A percentile compares a stretch with the other conserved stretches of the same genome.
Conservation (phyloP, 2,797 vertebrate species). For the Chrysocyon brachyurus region DNA sequence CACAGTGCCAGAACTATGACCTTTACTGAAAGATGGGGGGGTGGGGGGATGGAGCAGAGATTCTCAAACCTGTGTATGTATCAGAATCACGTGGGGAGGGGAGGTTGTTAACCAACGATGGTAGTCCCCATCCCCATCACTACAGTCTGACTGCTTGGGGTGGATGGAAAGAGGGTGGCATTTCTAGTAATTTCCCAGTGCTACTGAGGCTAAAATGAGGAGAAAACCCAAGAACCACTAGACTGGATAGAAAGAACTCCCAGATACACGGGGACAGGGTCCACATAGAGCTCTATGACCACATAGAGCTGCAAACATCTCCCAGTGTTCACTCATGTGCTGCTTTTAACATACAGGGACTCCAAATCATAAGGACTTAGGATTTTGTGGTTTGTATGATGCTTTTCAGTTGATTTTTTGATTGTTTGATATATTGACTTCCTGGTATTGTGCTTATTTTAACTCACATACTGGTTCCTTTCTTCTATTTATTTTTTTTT, state of each 20-base stretch:
- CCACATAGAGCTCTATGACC: not conserved
- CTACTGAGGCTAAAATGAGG: not conserved
- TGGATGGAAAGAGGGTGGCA: fast-evolving
- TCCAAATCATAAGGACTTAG: not conserved
- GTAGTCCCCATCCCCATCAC: too few species aligned
- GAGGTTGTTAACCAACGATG: not conserved
- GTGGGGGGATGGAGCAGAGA: not conserved
- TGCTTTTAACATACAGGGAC: not conserved
- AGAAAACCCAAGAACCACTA: not conserved
- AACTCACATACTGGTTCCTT: not conserved
- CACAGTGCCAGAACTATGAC: not conserved
- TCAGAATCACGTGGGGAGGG: not conserved
- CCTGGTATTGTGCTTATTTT: not conserved
- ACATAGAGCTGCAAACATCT: not conserved
- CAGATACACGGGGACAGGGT: not conserved
- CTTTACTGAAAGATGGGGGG: not conserved
- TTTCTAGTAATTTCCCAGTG: not conserved
- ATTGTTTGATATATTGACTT: not conserved
- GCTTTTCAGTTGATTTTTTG: not conserved
- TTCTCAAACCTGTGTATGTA: not conserved
- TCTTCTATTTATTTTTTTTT: too few species aligned
- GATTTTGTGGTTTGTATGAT: not conserved
- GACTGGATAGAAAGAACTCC: not conserved
- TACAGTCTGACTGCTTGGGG: not conserved
- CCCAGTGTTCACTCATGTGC: not conserved